Base-by-base conservation (phyloP, 1,140 invertebrate species). In the Zeugodacus cucurbitae region DNA sequence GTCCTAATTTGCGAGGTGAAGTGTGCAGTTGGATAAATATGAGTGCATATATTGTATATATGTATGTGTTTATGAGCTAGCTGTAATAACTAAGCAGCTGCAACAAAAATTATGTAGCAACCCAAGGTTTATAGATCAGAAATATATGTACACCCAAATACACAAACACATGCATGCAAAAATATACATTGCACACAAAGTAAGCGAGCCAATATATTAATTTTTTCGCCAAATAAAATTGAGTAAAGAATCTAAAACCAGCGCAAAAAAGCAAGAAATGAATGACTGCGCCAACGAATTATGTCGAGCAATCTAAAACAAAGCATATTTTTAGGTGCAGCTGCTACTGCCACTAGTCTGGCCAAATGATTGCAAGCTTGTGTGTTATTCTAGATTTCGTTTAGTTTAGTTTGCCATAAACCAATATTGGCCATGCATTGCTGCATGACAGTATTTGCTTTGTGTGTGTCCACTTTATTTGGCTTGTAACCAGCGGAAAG, bases 201-300 rank as follows among this genome's bases (percentile, higher is more conserved):
- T 37, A 74, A 74, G 1, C 4, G 37, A 22, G 37, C 34, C 41
- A 22, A 37, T 41, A 29, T 26, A 48, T 82, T n/a, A 22, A 82
- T 29, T 82, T 48, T 54, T 54, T 26, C 48, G 41, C n/a, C n/a
- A 14, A 29, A 82, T n/a, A 26, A 26, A 48, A 44, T 3, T 22
- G n/a, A 29, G n/a, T n/a, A n/a, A 48, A 26, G 22, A 82, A 22
- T 5, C n/a, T 41, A n/a, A 78, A 41, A 41, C 10, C 3, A 10
- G 6, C 7, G 70, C 37, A 17, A 22, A 8, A 41, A 41, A 22
- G 11, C 26, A 48, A 41, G 29, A 82, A 82, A 82, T 82, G 74
- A 82, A 82, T 82, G 74, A 82, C 74, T 82, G 74, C 74, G 74
- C 74, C 74, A 82, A 82, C 74, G 11, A 82, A 48, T 82, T 82